Base-by-base conservation (phyloP, 2,113 vertebrate species). In the Scopus umbretta region DNA sequence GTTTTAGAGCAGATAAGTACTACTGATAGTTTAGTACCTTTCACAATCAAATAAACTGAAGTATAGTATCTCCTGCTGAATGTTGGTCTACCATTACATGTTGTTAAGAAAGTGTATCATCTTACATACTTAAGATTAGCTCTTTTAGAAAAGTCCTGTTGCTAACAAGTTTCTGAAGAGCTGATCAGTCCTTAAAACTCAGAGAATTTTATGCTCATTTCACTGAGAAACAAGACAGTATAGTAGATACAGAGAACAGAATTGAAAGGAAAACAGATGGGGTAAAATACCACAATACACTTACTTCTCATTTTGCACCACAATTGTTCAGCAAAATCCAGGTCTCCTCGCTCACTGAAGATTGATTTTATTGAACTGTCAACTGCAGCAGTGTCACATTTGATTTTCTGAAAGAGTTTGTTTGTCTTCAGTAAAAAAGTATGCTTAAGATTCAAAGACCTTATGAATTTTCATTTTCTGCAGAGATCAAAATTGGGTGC, bases 291-390 rank as follows among this genome's bases (percentile, higher is more conserved):
- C 63, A 55, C 72, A 84, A 17, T 7, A 73, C 9, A 98, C 99
- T 92, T 91, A 99, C 99, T 99, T 95, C 98, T 98, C 98, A 99
- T 98, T 91, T 97, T 98, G 95, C 98, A 98, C 99, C 99, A 99
- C 8, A 99, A 97, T 62, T 99, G 98, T 88, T 99, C 99, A 42
- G 98, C 98, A 96, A 99, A 99, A 97, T 99, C 99, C 36, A 99
- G 98, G 95, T 99, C 98, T 26, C 98, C 98, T 79, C 99, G 97
- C 72, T 98, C 98, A 78, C 97, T 97, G 85, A 99, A 96, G 80
- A 98, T 95, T 12, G 97, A 98, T 86, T 98, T 98, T 17, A 99
- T 98, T 34, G 98, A 97, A 34, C 96, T 94, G 47, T 98, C 98
- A 10, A 97, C 97, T 23, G 98, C 95, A 78, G 96, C 96, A 13